Evolutionary conservation across 2,113 vertebrate genomes (phyloP).

Genomic region (Cyanoliseus patagonus): DNA sequence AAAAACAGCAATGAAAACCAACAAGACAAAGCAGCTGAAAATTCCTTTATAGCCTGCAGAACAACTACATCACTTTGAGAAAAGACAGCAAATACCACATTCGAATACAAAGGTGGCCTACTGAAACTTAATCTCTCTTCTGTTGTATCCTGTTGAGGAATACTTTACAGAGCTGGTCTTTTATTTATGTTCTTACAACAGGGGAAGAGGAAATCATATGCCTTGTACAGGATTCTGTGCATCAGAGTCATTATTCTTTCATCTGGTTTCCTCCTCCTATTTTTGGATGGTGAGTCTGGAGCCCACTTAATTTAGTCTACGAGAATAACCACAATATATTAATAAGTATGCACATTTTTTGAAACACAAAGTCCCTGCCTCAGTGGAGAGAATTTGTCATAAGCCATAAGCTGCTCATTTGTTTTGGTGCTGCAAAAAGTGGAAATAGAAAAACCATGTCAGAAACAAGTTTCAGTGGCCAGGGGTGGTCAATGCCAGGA

Average conservation of each 20-base stretch:
- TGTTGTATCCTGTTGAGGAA: background rate
- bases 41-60: conserved; percentile 41
- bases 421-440: background rate
- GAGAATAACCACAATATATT: background rate
- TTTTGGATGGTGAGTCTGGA: background rate
- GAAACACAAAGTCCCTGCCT: fast-evolving
- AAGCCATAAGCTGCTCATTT: background rate
- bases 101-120: background rate
- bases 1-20: conserved; percentile 65
- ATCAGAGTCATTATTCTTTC: background rate
- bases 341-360: fast-evolving
- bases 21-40: conserved; percentile 65
- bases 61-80: conserved; percentile 8
- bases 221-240: background rate
- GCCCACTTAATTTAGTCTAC: background rate
- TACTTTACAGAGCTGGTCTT: background rate
- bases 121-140: conserved; percentile 28
- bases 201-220: background rate
- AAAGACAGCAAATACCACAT: background rate
- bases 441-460: background rate
- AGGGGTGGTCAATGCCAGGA: background rate
- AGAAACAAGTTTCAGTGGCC: fast-evolving
- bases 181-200: background rate
- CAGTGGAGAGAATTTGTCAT: too few species aligned
- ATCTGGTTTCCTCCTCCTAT: background rate